Evolutionary conservation across 2,797 vertebrate species (phyloP).

Genomic region (Pteronotus mesoamericanus): DNA sequence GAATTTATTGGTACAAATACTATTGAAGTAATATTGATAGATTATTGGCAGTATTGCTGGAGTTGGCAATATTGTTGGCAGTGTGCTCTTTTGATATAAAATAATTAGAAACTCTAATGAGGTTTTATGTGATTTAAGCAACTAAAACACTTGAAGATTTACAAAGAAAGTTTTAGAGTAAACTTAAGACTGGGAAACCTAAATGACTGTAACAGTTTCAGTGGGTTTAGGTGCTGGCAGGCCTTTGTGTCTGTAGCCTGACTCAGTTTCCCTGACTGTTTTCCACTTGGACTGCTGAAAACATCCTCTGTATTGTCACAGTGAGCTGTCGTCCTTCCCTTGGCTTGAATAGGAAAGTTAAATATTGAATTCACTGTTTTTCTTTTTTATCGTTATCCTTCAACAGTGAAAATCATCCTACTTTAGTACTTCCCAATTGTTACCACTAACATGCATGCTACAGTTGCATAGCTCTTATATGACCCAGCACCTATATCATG

Average conservation of each 20-base stretch:
- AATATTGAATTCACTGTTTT: neutral
- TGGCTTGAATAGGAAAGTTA: neutral
- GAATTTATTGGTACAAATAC: neutral
- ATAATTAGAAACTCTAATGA: neutral
- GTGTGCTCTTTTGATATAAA: neutral
- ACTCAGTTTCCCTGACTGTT: neutral
- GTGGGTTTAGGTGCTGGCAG: neutral
- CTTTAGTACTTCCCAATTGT: neutral
- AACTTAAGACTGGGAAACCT: neutral
- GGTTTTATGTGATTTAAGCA: neutral
- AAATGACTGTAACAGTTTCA: neutral
- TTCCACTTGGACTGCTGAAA: neutral
- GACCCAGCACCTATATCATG: neutral
- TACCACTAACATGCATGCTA: neutral
- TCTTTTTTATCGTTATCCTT: neutral
- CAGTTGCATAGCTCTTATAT: neutral
- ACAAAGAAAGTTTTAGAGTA: neutral
- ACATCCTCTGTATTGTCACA: neutral
- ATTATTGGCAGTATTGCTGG: neutral
- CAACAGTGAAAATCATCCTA: neutral
- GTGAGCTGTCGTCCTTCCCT: neutral
- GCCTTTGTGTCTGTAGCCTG: neutral
- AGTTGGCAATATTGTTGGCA: neutral
- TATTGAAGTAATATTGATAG: neutral
- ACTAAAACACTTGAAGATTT: neutral